A percentile compares a stretch with the other conserved stretches of the same genome.
Evolutionary conservation across 2,113 vertebrate genomes (phyloP).

Genomic region (Danio rerio): GRCz12tu NC_133181.1:39968001-39968500

Average conservation of each 20-base stretch:
- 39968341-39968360: no score
- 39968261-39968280: constrained; percentile 67
- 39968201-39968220: background rate
- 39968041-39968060: constrained; percentile 50
- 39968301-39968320: background rate
- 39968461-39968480: no score
- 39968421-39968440: no score
- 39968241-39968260: constrained; percentile 59
- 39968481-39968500: no score
- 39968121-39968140: constrained; percentile 38
- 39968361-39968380: no score
- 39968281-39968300: background rate
- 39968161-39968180: background rate
- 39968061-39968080: constrained; percentile 52
- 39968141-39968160: background rate
- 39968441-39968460: no score
- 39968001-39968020: background rate
- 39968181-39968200: background rate
- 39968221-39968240: background rate
- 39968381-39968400: no score
- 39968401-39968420: no score
- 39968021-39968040: background rate
- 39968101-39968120: background rate
- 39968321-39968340: no score
- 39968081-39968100: background rate